Base-by-base conservation (phyloP, 2,888 invertebrate species). In the Andrena marginata region DNA sequence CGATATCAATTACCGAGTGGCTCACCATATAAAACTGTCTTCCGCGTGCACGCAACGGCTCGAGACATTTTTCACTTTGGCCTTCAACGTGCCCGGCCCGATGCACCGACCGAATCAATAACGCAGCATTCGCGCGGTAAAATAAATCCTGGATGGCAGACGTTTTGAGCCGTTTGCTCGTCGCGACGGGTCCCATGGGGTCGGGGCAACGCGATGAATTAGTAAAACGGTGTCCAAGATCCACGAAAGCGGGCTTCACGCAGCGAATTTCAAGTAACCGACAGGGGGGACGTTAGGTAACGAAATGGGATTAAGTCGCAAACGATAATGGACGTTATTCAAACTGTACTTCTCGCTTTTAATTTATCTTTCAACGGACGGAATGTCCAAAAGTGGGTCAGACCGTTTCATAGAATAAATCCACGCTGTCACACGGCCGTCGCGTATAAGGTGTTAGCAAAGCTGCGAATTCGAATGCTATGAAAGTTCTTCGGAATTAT, bases 1-100 rank as follows among this genome's bases (percentile, higher is more conserved):
- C 65, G 72, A 65, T 73, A 73, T 73, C 72, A 73, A 54, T 73
- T 73, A 54, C 26, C 26, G 20, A n/a, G 65, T 20, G 13, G 33
- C 13, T 7, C 8, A 13, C 16, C n/a, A 6, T 20, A 26, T 73
- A 54, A 65, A 68, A 59, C 69, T 26, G 49, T 74, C 42, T 31
- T 42, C 13, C 42, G n/a, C 33, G 33, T 62, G 6, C 56, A 29
- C 10, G 20, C 42, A 16, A 31, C 8, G 23, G 74, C n/a, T 4
- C 31, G 49, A 62, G 67, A 60, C 60, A 65, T 62, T 67, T 77
- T 60, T 77, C 51, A 23, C 8, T 60, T 65, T 23, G 35, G 35
- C 13, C 48, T 60, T 60, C 60, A 31, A 29, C 29, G 13, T 35
- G 13, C 23, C n/a, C 10, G 29, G 6, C 35, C 13, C 33, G 75